A percentile compares a stretch with the other conserved stretches of the same genome.
phyloP scores from a whole-genome alignment of 2,797 vertebrate genomes.

The Artibeus jamaicensis region DNA sequence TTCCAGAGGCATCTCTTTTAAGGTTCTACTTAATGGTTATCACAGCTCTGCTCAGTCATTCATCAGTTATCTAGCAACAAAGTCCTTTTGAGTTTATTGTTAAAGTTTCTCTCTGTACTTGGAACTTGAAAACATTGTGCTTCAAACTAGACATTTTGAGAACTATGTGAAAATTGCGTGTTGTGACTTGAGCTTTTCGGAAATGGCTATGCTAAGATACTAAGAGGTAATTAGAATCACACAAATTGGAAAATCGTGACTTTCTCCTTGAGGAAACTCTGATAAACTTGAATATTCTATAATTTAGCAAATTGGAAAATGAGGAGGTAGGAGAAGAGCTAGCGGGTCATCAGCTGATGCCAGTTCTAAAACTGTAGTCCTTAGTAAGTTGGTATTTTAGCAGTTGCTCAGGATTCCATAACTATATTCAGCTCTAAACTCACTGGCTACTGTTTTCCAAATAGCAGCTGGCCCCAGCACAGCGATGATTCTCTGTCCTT shows the following conservation, averaged over 20 bases:
- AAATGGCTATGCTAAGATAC: background rate
- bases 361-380: constrained; percentile 5
- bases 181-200: background rate
- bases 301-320: constrained; percentile 53
- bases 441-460: background rate
- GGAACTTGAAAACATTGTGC: background rate
- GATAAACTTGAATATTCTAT: constrained; percentile 26
- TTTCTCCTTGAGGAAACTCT: background rate
- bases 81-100: background rate
- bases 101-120: background rate
- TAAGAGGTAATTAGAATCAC: constrained; percentile 31
- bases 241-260: background rate
- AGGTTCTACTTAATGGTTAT: background rate
- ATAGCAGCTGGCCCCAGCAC: background rate
- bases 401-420: background rate
- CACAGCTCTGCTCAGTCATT: background rate
- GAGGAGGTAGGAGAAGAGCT: background rate
- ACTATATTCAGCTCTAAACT: background rate
- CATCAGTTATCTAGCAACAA: background rate
- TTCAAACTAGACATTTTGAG: background rate
- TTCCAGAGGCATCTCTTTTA: constrained; percentile 31
- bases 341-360: background rate
- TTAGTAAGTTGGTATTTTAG: constrained; percentile 30
- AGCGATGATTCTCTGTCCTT: background rate
- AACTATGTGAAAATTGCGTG: background rate